Percentiles rank a stretch among this genome's conserved stretches.
These are phyloP conservation scores for Acanthornis magna DNA, from an alignment of 2,797 vertebrate genomes.

Conservation along the genomic window DNA sequence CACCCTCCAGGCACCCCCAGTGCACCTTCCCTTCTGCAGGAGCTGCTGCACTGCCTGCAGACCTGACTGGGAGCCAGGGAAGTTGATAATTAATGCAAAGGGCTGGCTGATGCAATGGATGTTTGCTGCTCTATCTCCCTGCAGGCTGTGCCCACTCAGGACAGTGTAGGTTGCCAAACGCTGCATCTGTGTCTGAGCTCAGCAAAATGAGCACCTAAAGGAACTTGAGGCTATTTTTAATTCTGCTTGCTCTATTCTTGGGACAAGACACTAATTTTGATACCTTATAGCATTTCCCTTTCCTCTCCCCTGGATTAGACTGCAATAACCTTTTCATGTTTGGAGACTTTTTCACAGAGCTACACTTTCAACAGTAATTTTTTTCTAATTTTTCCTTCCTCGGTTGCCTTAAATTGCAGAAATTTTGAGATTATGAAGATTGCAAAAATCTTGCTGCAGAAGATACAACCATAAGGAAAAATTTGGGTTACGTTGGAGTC, in stretches of 20 bases:
- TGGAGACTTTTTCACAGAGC: background rate
- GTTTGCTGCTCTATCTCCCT: background rate
- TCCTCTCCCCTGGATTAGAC: background rate
- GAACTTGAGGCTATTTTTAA: background rate
- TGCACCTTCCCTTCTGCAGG: background rate
- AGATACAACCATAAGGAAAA: background rate
- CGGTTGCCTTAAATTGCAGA: background rate
- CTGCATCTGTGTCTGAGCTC: background rate
- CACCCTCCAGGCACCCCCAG: background rate
- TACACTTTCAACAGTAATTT: accelerated
- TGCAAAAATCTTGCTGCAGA: background rate
- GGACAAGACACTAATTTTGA: background rate
- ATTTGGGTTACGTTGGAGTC: background rate
- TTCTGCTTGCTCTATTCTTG: background rate
- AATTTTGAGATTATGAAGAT: background rate
- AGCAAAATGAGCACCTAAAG: background rate
- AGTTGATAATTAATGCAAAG: background rate
- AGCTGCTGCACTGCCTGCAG: background rate
- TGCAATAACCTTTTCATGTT: background rate
- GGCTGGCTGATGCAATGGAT: background rate
- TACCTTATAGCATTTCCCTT: background rate
- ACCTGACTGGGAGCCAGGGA: background rate
- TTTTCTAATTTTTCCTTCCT: background rate
- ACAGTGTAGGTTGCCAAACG: background rate
- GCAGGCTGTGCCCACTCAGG: background rate